Evolutionary conservation across 2,797 vertebrate genomes (phyloP).

Genomic region (Sebastes matsubarae): DNA sequence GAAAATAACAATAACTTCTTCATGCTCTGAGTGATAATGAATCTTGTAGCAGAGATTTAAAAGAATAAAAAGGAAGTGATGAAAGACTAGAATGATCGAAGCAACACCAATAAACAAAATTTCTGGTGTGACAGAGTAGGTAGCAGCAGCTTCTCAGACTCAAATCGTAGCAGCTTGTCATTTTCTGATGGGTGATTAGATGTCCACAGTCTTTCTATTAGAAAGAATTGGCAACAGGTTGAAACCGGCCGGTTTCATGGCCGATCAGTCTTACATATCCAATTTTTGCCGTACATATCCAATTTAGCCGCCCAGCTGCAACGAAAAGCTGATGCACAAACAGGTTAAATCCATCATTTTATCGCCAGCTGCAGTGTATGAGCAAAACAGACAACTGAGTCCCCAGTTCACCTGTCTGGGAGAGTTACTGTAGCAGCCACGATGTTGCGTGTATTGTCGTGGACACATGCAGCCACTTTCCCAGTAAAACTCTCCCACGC

Average conservation of each 20-base stretch:
- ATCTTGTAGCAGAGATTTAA: neutral
- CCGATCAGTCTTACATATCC: neutral
- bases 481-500: too few species aligned
- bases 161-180: neutral
- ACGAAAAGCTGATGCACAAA: too few species aligned
- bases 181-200: neutral
- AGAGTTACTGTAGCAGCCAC: too few species aligned
- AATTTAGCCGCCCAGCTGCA: too few species aligned
- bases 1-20: neutral
- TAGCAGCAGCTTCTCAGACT: conserved; percentile 1
- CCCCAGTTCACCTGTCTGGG: too few species aligned
- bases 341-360: too few species aligned
- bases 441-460: too few species aligned
- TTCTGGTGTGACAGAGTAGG: neutral
- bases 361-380: too few species aligned
- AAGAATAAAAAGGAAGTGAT: neutral
- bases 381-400: too few species aligned
- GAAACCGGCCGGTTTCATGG: neutral
- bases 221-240: neutral
- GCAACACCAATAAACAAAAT: neutral
- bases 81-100: neutral
- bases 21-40: neutral
- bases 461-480: too few species aligned
- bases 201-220: neutral
- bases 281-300: neutral